Evolutionary conservation across 2,888 invertebrate genomes (phyloP).

Genomic region (Aproaerema taeniolella): DNA sequence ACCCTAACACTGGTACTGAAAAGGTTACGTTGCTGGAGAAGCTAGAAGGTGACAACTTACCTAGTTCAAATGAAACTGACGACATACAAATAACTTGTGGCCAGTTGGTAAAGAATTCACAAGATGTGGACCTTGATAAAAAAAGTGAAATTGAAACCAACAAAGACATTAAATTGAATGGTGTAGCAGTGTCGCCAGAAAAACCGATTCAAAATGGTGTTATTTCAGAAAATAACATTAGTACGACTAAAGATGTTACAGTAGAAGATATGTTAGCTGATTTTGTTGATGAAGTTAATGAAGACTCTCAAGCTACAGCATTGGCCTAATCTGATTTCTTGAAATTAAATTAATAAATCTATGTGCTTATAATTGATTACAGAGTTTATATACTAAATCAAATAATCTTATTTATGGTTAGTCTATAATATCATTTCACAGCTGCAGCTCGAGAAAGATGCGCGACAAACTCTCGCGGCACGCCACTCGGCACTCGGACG

Average conservation of each 20-base stretch:
- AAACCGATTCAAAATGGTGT: conserved; percentile 27
- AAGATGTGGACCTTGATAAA: conserved; percentile 33
- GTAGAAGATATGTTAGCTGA: conserved; percentile 69
- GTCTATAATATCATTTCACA: no score
- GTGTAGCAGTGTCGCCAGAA: conserved; percentile 25
- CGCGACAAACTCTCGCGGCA: no score
- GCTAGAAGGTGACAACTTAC: conserved; percentile 53
- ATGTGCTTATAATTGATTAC: no score
- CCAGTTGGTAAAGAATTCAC: conserved; percentile 43
- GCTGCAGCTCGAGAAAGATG: no score
- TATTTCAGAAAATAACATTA: conserved; percentile 10
- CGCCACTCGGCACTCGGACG: no score
- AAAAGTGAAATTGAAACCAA: conserved; percentile 20
- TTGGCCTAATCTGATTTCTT: conserved; percentile 20
- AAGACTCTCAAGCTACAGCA: conserved; percentile 29
- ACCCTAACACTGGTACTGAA: conserved; percentile 33
- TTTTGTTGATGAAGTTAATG: conserved; percentile 66
- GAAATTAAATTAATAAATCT: no score
- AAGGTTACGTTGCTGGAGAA: conserved; percentile 44
- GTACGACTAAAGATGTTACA: conserved; percentile 29
- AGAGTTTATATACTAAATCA: no score
- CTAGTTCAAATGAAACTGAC: conserved; percentile 59
- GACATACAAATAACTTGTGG: conserved; percentile 64
- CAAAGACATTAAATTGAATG: conserved; percentile 38
- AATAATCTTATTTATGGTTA: no score